These are phyloP conservation scores for Thunnus maccoyii DNA, from an alignment of 2,113 vertebrate species.

Conservation along the genomic window DNA sequence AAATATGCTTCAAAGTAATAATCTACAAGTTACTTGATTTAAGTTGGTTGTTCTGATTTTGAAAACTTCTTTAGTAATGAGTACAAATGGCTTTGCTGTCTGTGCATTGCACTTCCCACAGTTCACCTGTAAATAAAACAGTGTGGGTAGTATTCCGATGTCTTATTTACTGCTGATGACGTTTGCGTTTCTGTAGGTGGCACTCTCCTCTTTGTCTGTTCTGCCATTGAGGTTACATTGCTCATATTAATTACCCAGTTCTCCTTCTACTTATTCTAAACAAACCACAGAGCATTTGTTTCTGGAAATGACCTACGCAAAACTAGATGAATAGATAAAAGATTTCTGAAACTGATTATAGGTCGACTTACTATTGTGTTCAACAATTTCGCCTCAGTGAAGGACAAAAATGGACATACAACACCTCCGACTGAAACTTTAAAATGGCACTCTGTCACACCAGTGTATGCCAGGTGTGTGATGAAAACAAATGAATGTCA, in stretches of 20 bases:
- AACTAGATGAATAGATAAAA: neutral
- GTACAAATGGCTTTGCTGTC: neutral
- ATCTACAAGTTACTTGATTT: neutral
- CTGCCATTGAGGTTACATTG: conserved; percentile 1
- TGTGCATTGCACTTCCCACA: conserved; percentile 3
- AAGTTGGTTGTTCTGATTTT: neutral
- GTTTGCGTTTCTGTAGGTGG: conserved; percentile 53
- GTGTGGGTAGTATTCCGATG: conserved; percentile 23
- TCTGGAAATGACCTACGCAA: too few relatives aligned
- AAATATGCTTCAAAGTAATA: neutral
- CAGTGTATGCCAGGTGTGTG: conserved; percentile 10
- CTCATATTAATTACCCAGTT: conserved; percentile 18
- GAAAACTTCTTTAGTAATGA: neutral
- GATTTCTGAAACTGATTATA: neutral
- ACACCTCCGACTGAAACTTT: neutral
- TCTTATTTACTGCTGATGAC: conserved; percentile 29
- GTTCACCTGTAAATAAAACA: conserved; percentile 31
- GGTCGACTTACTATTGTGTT: conserved; percentile 8
- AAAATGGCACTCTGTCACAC: neutral
- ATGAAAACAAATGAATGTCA: conserved; percentile 9
- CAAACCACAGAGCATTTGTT: neutral
- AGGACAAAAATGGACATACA: neutral
- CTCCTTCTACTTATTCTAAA: neutral
- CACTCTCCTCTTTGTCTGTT: conserved; percentile 28
- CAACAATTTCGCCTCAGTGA: conserved; percentile 33